phyloP scores from a whole-genome alignment of 1,140 invertebrate species.

The Zelostemma sp. region DNA sequence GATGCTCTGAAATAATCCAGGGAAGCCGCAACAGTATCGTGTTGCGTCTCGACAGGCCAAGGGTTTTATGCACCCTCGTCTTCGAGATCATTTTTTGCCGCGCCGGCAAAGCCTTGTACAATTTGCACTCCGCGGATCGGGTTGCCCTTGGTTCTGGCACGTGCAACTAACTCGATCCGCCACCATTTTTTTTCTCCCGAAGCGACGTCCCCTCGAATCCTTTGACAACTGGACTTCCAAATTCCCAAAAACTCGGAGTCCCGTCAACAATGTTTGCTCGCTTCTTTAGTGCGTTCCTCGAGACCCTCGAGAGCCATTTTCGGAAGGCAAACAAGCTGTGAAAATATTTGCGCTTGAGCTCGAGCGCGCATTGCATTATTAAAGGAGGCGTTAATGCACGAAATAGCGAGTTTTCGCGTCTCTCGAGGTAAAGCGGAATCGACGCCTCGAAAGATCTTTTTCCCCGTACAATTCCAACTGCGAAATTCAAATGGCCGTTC shows the following conservation, averaged over 20 bases:
- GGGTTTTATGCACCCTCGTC: conserved; percentile 47
- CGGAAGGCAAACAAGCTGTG: not conserved
- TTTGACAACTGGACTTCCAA: too few species aligned
- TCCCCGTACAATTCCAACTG: too few species aligned
- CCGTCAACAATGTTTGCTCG: not conserved
- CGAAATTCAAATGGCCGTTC: not conserved
- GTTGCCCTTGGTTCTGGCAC: conserved; percentile 62
- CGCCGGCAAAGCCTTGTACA: conserved; percentile 54
- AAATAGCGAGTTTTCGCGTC: too few species aligned
- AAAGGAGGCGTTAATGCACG: too few species aligned
- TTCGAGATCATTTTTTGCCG: conserved; percentile 52
- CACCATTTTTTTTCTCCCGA: conserved; percentile 3
- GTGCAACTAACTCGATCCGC: conserved; percentile 44
- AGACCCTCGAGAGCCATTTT: not conserved
- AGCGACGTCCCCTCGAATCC: not conserved
- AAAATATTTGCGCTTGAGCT: too few species aligned
- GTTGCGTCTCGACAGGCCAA: conserved; percentile 63
- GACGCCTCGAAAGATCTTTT: too few species aligned
- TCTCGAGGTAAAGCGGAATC: too few species aligned
- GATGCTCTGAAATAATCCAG: conserved; percentile 22
- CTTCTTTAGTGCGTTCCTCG: not conserved
- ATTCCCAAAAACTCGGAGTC: not conserved
- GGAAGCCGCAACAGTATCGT: conserved; percentile 63
- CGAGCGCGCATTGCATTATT: too few species aligned
- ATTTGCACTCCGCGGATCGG: conserved; percentile 67